Base-by-base conservation (phyloP, 1,140 invertebrate species). In the Dendroctonus valens region DNA sequence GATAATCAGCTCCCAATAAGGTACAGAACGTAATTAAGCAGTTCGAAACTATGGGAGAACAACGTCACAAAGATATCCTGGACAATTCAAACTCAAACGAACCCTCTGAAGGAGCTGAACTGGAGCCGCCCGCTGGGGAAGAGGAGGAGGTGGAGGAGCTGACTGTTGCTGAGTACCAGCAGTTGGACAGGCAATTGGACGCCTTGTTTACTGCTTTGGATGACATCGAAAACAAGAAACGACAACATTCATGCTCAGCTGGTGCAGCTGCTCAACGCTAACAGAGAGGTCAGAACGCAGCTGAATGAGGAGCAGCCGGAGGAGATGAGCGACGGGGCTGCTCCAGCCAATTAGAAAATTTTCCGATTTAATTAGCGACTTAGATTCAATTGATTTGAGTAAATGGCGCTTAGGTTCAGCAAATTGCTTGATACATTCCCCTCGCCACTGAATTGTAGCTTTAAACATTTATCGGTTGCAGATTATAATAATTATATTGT, bases 151-250 rank as follows among this genome's bases (percentile, higher is more conserved):
- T 26, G 9, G 61, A 55, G 15, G 61, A 54, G 12, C 38, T 63
- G 3, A 44, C 51, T 76, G 12, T 37, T 14, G 51, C 41, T 89
- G 89, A 90, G 75, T 87, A 88, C 72, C 80, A 84, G 68, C 79
- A 79, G 41, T 77, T 91, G 37, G 86, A 89, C 69, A 81, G 81
- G 41, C 87, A 90, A 75, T 74, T 94, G 57, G 91, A 94, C 79
- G 86, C 89, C 59, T 76, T 94, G 5, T 89, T 91, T 76, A 83
- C 83, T 49, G 90, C 86, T 40, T 76, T 94, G 68, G 91, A 94
- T 78, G 81, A 83, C 59, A 82, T 94, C 63, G 92, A 94, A 77
- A 83, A 85, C 65, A 89, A 91, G 69, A 93, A n/a, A 91, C 79
- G 90, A 92, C 72, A 83, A 85, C 67, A 91, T 94, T 67, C 85